Conservation (phyloP, 2,888 invertebrate species). For the Lithophane semibrunnea region DNA sequence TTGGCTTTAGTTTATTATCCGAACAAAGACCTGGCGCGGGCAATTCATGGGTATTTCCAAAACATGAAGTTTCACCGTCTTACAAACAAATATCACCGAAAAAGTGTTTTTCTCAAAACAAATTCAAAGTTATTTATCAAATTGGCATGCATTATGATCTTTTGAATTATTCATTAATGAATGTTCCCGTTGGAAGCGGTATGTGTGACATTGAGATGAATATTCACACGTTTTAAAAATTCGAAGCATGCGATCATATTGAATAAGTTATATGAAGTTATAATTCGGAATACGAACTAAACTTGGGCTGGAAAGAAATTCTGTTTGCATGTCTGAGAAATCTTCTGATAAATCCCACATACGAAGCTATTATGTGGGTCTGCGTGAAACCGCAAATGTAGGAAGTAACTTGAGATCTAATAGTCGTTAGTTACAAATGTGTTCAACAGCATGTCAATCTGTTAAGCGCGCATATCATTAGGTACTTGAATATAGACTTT, state of each 20-base stretch:
- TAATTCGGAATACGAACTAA: conserved; percentile 36
- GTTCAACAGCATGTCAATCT: conserved; percentile 49
- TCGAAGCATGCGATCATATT: conserved; percentile 29
- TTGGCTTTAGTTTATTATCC: conserved; percentile 38
- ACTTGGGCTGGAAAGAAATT: conserved; percentile 36
- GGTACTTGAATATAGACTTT: conserved; percentile 28
- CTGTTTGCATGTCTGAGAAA: conserved; percentile 54
- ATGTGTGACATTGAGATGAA: conserved; percentile 43
- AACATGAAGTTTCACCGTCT: conserved; percentile 19
- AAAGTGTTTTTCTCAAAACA: conserved; percentile 26
- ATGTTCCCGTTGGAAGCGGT: conserved; percentile 23
- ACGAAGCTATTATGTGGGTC: conserved; percentile 62
- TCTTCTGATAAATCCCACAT: conserved; percentile 62
- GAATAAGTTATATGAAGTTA: conserved; percentile 45
- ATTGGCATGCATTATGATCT: conserved; percentile 46
- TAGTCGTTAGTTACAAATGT: conserved; percentile 67
- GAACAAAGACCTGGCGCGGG: conserved; percentile 30
- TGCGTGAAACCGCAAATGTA: conserved; percentile 75
- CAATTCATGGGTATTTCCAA: conserved; percentile 39
- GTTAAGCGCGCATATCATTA: conserved; percentile 35
- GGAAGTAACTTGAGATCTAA: conserved; percentile 76
- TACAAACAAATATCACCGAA: conserved; percentile 9
- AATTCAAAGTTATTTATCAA: conserved; percentile 33
- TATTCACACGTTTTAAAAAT: conserved; percentile 57
- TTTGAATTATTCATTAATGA: conserved; percentile 54